Conservation (phyloP, 92 coral and sea anemone species). For the Plumapathes pennacea region DNA sequence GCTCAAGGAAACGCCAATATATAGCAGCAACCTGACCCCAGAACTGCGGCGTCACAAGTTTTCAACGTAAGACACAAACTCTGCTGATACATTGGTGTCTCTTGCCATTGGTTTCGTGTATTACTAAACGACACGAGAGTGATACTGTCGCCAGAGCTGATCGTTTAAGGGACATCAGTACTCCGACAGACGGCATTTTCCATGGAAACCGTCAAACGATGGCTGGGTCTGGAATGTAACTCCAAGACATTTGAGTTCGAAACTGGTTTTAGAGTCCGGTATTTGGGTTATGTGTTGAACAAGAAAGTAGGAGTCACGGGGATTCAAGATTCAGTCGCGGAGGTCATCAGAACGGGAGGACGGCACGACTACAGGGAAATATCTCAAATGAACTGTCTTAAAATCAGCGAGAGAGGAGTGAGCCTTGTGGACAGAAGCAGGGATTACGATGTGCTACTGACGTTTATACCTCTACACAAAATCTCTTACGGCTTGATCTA, state of each 20-base stretch:
- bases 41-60: too few species aligned
- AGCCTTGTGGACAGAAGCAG: conserved; percentile 32
- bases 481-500: conserved; percentile 66
- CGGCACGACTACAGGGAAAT: conserved; percentile 9
- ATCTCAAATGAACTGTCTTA: conserved; percentile 37
- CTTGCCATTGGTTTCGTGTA: too few species aligned
- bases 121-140: too few species aligned
- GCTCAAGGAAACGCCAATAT: too few species aligned
- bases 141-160: too few species aligned
- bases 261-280: conserved; percentile 42
- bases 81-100: too few species aligned
- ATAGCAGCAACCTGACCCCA: too few species aligned
- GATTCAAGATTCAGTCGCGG: conserved; percentile 39
- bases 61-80: too few species aligned
- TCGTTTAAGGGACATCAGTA: too few species aligned
- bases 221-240: conserved; percentile 23
- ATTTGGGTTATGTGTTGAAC: conserved; percentile 50
- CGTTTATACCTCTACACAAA: conserved; percentile 58
- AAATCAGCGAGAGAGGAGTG: conserved; percentile 33
- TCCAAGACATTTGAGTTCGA: conserved; percentile 35
- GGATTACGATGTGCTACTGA: conserved; percentile 6
- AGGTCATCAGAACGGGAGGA: conserved; percentile 25
- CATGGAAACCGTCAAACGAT: conserved; percentile 43
- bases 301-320: conserved; percentile 38
- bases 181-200: too few species aligned